Evolutionary conservation across 2,888 invertebrate species (phyloP).

Genomic region (Gortyna flavago): DNA sequence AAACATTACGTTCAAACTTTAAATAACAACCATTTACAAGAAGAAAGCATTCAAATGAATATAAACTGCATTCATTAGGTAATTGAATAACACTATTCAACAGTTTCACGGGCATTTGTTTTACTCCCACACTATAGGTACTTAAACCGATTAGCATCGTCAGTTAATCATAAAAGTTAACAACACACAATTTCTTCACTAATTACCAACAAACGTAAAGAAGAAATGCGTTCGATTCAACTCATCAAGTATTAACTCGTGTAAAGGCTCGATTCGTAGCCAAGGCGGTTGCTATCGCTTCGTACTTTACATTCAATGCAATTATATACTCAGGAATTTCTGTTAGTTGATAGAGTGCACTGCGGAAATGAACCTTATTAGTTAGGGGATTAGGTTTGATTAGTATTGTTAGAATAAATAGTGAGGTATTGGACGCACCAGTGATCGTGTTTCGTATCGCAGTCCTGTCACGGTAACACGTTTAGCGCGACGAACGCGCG

Average conservation of each 20-base stretch:
- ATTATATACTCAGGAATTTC: conserved; percentile 61
- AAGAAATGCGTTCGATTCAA: conserved; percentile 69
- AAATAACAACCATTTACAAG: conserved; percentile 5
- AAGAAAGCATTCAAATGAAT: conserved; percentile 8
- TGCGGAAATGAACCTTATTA: conserved; percentile 63
- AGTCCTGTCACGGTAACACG: conserved; percentile 74
- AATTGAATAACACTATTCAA: conserved; percentile 18
- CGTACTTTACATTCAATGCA: conserved; percentile 60
- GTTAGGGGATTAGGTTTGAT: conserved; percentile 50
- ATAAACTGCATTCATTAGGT: conserved; percentile 9
- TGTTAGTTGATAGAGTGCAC: conserved; percentile 44
- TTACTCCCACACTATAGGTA: conserved; percentile 5
- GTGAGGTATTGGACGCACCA: conserved; percentile 79
- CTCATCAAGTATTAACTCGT: conserved; percentile 69
- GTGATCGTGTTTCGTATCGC: conserved; percentile 72
- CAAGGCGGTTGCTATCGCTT: conserved; percentile 63
- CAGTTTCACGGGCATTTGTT: conserved; percentile 18
- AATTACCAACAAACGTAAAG: conserved; percentile 61
- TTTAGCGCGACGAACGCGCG: conserved; percentile 83
- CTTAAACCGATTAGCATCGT: conserved; percentile 12
- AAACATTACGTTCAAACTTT: neutral
- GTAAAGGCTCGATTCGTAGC: conserved; percentile 62
- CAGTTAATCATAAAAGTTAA: conserved; percentile 45
- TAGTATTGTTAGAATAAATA: conserved; percentile 60
- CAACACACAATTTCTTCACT: conserved; percentile 51